phyloP scores from a whole-genome alignment of 2,888 invertebrate species.

The Loripinus fragilis region DNA sequence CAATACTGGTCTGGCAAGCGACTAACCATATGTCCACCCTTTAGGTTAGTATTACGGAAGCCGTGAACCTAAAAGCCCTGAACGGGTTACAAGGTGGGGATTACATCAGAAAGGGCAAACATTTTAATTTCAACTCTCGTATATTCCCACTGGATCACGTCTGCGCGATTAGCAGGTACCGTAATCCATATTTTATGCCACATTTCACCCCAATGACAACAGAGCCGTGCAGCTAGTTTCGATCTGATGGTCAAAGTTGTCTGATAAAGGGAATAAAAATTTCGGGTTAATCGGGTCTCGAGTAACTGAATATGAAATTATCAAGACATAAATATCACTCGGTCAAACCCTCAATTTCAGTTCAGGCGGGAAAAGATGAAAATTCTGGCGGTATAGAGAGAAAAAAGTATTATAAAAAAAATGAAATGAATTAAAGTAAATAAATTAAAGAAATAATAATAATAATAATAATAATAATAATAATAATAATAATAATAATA shows the following conservation, averaged over 20 bases:
- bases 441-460: too few relatives aligned
- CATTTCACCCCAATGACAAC: background rate
- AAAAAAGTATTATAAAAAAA: too few relatives aligned
- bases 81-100: background rate
- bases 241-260: slow-evolving; percentile 31
- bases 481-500: too few relatives aligned
- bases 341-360: background rate
- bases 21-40: too few relatives aligned
- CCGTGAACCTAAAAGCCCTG: background rate
- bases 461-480: too few relatives aligned
- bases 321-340: slow-evolving; percentile 4
- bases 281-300: slow-evolving; percentile 16
- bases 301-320: slow-evolving; percentile 9
- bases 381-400: too few relatives aligned
- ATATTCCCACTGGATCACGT: slow-evolving; percentile 4
- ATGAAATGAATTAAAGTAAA: too few relatives aligned
- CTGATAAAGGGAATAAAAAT: slow-evolving; percentile 17
- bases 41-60: too few relatives aligned
- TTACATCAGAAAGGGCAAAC: slow-evolving; percentile 8
- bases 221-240: slow-evolving; percentile 2
- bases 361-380: background rate
- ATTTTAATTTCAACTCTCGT: background rate
- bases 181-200: slow-evolving; percentile 17
- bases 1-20: too few relatives aligned
- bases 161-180: slow-evolving; percentile 8